Base-by-base conservation (phyloP, 1,140 invertebrate genomes). In the Pseudomyrmex sp. region DNA sequence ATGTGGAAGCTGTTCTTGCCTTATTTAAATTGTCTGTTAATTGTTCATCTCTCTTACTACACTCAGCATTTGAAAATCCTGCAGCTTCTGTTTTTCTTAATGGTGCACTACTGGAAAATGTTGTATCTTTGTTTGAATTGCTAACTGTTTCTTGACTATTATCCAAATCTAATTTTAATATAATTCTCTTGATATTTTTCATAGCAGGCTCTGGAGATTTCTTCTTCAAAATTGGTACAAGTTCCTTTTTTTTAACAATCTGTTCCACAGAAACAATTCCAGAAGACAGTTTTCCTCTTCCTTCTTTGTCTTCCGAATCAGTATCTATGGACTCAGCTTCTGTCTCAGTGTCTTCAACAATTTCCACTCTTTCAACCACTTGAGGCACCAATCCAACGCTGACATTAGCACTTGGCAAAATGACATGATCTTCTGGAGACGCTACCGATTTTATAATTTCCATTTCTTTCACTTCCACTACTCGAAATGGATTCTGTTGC, bases 381-480 rank as follows among this genome's bases (percentile, higher is more conserved):
- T 95, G 94, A 50, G 92, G 94, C 63, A 92, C 88, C 92, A 95
- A 88, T 69, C 92, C 92, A 8, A 91, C 91, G 48, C 91, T 89
- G 26, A 94, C 91, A 75, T 93, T 93, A 2, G 92, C 92, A 18
- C 85, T 92, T n/a, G 92, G 88, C 5, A 93, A 63, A 35, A 93
- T 92, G 82, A 95, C 87, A 82, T 95, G 92, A 92, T 95, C 89
- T 85, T 95, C 76, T 4, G 93, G 87, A 4, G 93, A 92, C 2
- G 95, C 93, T 13, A 93, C 85, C 1, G 95, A 94, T 87, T 95
- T 95, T 3, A 95, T 86, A 62, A 95, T 95, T 89, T 96, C 95
- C 91, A 95, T 92, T 92, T 95, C 95, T 93, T 96, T 92, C 68
- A 96, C 88, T 84, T 95, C 96, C 2, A 95, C 95, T n/a, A 96